Percentiles rank a stretch among this genome's conserved stretches.
Conservation (phyloP, 2,113 vertebrate genomes). For the Phoenicopterus ruber region DNA sequence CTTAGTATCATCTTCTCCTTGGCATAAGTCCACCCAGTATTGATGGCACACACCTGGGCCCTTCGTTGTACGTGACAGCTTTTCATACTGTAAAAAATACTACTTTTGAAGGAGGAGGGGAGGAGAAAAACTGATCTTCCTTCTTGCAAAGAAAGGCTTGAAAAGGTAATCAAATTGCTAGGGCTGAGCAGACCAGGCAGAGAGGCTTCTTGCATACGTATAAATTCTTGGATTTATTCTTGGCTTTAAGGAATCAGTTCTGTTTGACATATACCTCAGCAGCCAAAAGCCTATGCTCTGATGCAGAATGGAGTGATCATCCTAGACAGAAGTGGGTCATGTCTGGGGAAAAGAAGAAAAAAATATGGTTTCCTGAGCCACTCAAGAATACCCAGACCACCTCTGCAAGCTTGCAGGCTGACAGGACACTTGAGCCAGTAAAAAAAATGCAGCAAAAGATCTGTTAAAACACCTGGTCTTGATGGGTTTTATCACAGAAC, state of each 20-base stretch:
- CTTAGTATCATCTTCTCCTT: background rate
- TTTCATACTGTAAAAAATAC: background rate
- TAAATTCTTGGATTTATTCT: background rate
- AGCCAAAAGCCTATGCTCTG: background rate
- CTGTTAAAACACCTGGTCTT: background rate
- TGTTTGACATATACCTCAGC: background rate
- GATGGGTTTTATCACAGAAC: background rate
- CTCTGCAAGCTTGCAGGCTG: background rate
- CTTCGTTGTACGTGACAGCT: background rate
- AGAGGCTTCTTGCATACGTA: background rate
- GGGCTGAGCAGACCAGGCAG: background rate
- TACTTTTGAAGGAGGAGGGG: background rate
- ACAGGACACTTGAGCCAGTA: background rate
- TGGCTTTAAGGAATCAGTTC: background rate
- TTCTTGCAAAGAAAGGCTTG: background rate
- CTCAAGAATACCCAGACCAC: background rate
- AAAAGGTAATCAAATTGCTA: background rate
- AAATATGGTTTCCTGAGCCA: background rate
- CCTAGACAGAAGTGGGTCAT: background rate
- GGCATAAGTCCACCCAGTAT: background rate
- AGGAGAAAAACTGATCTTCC: background rate
- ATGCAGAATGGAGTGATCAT: background rate
- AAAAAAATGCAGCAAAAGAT: background rate
- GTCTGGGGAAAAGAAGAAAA: background rate
- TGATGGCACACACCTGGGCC: background rate